phyloP scores from a whole-genome alignment of 2,888 invertebrate genomes.

The Himalopsyche japonica region DNA sequence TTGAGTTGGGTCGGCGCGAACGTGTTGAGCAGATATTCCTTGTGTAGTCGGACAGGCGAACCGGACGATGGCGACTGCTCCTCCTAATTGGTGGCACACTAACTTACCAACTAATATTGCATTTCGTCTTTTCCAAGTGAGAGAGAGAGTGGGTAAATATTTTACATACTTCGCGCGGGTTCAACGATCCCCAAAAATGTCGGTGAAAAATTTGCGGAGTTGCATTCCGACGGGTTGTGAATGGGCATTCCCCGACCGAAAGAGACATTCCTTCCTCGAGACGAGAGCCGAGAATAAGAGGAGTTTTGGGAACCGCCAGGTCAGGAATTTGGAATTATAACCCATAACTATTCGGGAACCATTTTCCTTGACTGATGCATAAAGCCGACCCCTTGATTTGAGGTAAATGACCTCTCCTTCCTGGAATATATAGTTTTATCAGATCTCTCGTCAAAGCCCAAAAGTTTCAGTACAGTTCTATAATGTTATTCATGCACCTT shows the following conservation, averaged over 20 bases:
- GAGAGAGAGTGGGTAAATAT: background rate
- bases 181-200: background rate
- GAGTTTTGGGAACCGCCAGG: background rate
- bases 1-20: background rate
- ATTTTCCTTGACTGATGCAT: background rate
- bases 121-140: background rate
- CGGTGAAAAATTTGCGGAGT: background rate
- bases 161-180: background rate
- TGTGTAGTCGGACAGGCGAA: background rate
- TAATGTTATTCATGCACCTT: no score
- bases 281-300: background rate
- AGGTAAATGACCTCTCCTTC: background rate
- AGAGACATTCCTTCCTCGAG: background rate
- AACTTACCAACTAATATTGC: background rate
- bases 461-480: no score
- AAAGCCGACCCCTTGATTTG: background rate
- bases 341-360: background rate
- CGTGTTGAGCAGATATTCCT: background rate
- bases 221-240: background rate
- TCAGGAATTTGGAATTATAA: background rate
- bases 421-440: no score
- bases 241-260: background rate
- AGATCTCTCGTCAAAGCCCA: no score
- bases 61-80: background rate
- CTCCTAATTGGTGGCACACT: background rate